phyloP scores from a whole-genome alignment of 2,888 invertebrate genomes.

The Tetranychus piercei region DNA sequence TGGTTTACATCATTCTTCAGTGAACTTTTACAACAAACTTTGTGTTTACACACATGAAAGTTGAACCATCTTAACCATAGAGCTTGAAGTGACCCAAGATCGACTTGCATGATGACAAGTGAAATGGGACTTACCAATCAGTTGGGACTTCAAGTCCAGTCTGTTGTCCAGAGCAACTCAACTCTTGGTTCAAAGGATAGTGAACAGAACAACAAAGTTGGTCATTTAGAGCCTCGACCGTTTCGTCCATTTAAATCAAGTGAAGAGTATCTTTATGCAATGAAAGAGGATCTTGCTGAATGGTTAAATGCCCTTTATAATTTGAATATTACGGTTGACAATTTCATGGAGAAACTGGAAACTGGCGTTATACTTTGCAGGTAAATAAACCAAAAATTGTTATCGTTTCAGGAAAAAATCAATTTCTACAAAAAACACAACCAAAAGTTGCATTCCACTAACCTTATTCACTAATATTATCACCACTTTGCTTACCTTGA shows the following conservation, averaged over 20 bases:
- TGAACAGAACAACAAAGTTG: background rate
- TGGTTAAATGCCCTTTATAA: conserved; percentile 84
- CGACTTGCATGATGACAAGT: background rate
- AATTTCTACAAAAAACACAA: too few species aligned
- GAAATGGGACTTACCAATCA: background rate
- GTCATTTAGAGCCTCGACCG: background rate
- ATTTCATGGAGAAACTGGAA: conserved; percentile 77
- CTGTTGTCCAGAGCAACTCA: background rate
- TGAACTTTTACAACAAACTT: background rate
- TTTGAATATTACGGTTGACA: conserved; percentile 63
- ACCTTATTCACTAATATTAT: too few species aligned
- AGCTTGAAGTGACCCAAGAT: too few species aligned
- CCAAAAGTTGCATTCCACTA: too few species aligned
- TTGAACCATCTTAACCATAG: too few species aligned
- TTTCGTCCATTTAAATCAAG: conserved; percentile 3
- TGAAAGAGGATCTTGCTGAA: conserved; percentile 93
- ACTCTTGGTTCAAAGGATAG: background rate
- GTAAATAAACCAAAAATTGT: conserved; percentile 39
- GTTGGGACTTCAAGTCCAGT: background rate
- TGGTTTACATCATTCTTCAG: background rate
- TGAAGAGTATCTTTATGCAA: conserved; percentile 86
- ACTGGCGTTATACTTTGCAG: conserved; percentile 81
- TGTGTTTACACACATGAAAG: too few species aligned
- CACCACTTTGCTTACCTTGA: too few species aligned
- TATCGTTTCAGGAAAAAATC: too few species aligned